Evolutionary conservation across 2,797 vertebrate genomes (phyloP), one percentile per base, ranked within the genome.

Genomic region (Delichon dasypus): DNA sequence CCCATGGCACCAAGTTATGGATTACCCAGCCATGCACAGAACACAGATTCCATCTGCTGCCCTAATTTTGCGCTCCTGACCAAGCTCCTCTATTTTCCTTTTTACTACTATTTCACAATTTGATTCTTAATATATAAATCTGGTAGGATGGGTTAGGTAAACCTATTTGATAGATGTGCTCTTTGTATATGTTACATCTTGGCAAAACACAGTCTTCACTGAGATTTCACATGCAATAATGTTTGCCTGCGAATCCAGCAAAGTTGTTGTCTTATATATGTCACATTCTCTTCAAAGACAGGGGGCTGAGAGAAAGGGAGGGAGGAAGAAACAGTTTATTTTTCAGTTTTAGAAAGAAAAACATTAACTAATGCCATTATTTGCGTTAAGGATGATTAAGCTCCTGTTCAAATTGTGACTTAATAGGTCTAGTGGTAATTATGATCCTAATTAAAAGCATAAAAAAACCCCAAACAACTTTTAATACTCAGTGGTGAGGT

Each of bases 371-470:
- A 89, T 91, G 44, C 23, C 36, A 68, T 77, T 88, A 34, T 89
- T 92, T 85, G 57, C 3, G 1, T 57, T 89, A 88, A 89, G 54
- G 51, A 70, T 86, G 70, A 95, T 94, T 94, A 91, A 94, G 40
- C 60, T 81, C 1, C 77, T 76, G 50, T 88, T 94, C 74, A 90
- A 81, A 86, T 74, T 87, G 55, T 93, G 71, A 73, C 74, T 94
- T 94, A 95, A 94, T 87, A 86, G 53, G 60, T 79, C 67, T 96
- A 74, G 60, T 45, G 60, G 85, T 94, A 90, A 91, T 94, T 91
- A 93, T 85, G 57, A 95, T 86, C 68, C 74, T 91, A 96, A 94
- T 94, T 95, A 86, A 93, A 93, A 95, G 26, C 19, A 89, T 60
- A 81, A 68, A 72, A 87, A 88, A 51, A 18, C 0, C 15, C 47